Percentiles rank a stretch among this genome's conserved stretches.
These are phyloP conservation scores for Pelvicachromis taeniatus DNA, from an alignment of 2,113 vertebrate genomes.

Conservation along the genomic window DNA sequence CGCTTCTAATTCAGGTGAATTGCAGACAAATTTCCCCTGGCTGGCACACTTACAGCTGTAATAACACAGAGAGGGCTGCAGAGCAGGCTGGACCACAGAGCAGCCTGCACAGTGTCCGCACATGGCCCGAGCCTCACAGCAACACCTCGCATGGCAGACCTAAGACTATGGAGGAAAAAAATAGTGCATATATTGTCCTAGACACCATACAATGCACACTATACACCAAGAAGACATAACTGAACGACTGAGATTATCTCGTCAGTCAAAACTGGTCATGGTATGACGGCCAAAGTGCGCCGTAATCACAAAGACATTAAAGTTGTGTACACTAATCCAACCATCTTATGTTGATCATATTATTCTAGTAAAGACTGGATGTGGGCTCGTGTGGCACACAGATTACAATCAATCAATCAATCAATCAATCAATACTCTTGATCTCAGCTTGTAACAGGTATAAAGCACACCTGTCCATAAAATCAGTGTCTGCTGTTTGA, in stretches of 20 bases:
- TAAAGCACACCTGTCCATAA: neutral
- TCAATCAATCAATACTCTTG: neutral
- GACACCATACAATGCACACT: neutral
- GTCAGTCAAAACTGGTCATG: neutral
- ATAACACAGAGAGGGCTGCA: constrained; percentile 60
- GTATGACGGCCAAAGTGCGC: too few species aligned
- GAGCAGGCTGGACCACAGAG: constrained; percentile 7
- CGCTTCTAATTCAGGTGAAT: constrained; percentile 74
- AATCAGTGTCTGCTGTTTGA: neutral
- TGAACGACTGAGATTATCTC: neutral
- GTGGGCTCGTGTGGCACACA: neutral
- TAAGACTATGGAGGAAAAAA: neutral
- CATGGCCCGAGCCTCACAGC: neutral
- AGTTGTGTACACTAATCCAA: neutral
- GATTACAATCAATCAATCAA: neutral
- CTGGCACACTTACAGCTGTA: constrained; percentile 73
- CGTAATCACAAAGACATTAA: neutral
- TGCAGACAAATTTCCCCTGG: constrained; percentile 67
- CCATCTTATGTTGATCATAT: neutral
- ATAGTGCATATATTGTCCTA: neutral
- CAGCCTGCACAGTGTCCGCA: constrained; percentile 61
- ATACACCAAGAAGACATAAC: neutral
- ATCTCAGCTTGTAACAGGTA: neutral
- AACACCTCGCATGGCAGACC: constrained; percentile 41
- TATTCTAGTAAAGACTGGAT: neutral